Evolutionary conservation across 2,113 vertebrate species (phyloP), one percentile per base, ranked within the genome.

Genomic region (Thinocorus orbignyianus): DNA sequence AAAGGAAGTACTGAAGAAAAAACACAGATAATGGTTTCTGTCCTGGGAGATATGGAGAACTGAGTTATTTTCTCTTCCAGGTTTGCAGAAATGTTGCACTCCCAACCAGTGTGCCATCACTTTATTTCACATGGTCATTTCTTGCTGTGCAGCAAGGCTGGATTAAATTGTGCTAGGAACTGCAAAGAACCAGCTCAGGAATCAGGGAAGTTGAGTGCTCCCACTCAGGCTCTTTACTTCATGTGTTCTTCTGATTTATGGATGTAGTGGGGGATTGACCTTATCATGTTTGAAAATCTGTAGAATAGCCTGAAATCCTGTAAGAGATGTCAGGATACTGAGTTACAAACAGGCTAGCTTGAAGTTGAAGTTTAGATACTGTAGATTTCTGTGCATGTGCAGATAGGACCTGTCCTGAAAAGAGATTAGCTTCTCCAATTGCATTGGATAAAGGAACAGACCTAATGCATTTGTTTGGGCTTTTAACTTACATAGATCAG

Each of bases 221-320:
- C 51, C 11, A 26, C 15, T 73, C 31, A 51, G 9, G 42, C 31
- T 69, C 10, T 52, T 77, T 55, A 37, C 39, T 89, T 72, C 17
- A 15, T 54, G 9, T 80, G 5, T 39, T 82, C 35, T 65, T 76
- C 66, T 85, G 58, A 52, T 90, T 73, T 81, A 42, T 82, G 57
- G 46, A 31, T 30, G 31, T 52, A 55, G 23, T 52, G 25, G 28
- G 39, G 15, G 19, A 87, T 60, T 81, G 83, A 91, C 26, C 33
- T 86, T 74, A 44, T 31, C 18, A 15, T 71, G 39, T 84, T 72
- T 84, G 83, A 95, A 94, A 94, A 86, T 35, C 58, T 80, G 52
- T n/a, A 60, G 19, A 55, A 10, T 66, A 68, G 41, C 46, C 41
- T 7, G 2, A 82, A 89, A 90, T 69, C 28, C 17, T 7, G 1